Evolutionary conservation across 2,113 vertebrate genomes (phyloP).

Genomic region (Saccopteryx leptura): DNA sequence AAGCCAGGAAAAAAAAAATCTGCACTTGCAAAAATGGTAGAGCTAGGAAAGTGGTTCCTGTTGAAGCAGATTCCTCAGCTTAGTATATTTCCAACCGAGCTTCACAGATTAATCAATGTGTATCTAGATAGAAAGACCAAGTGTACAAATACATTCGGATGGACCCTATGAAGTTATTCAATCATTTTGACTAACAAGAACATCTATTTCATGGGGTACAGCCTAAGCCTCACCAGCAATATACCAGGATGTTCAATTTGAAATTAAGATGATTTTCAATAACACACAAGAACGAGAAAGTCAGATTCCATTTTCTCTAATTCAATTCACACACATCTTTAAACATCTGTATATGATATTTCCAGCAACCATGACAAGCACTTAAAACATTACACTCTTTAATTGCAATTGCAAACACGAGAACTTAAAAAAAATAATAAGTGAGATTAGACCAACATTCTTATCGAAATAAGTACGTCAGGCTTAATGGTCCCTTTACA

Average conservation of each 20-base stretch:
- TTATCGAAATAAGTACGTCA: not conserved
- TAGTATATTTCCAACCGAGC: not conserved
- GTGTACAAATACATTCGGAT: not conserved
- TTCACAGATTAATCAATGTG: not conserved
- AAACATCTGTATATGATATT: not conserved
- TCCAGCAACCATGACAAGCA: constrained; percentile 7
- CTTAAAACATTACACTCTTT: constrained; percentile 17
- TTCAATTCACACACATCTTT: constrained; percentile 35
- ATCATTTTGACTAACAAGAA: constrained; percentile 29
- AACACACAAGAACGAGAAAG: not conserved
- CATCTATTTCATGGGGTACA: not conserved
- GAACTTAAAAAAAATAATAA: constrained; percentile 7
- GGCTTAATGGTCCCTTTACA: not conserved
- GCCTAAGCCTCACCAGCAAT: not conserved
- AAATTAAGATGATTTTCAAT: constrained; percentile 49
- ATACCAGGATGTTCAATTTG: not conserved
- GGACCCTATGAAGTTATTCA: not conserved
- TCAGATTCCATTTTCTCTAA: constrained; percentile 17
- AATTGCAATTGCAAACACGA: constrained; percentile 3
- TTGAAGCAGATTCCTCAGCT: not conserved
- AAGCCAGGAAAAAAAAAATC: not conserved
- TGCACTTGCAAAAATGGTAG: not conserved
- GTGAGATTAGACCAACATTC: not conserved
- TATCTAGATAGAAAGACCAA: not conserved
- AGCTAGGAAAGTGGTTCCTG: not conserved